These are phyloP conservation scores for Blomia tropicalis DNA, from an alignment of 2,888 invertebrate genomes.

Conservation along the genomic window DNA sequence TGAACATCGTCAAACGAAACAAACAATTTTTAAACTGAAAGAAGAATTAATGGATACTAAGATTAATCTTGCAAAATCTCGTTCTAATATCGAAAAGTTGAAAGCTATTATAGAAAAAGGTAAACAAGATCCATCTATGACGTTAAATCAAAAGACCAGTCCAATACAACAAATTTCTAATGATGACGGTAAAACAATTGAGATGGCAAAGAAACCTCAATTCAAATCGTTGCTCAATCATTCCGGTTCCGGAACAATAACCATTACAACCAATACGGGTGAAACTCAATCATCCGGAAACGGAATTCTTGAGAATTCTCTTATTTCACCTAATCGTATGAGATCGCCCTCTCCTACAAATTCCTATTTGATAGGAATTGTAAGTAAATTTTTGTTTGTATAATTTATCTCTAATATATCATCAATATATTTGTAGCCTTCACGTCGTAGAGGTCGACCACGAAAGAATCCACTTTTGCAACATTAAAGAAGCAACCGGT, in stretches of 20 bases:
- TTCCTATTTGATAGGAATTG: no score
- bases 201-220: not conserved
- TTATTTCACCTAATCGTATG: no score
- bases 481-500: no score
- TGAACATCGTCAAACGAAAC: not conserved
- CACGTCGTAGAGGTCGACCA: not conserved
- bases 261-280: not conserved
- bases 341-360: no score
- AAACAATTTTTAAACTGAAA: not conserved
- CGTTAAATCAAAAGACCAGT: not conserved
- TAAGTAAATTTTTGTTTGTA: no score
- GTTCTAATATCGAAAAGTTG: slow-evolving; percentile 7
- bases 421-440: slow-evolving; percentile 1
- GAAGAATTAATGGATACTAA: slow-evolving; percentile 3
- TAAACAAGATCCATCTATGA: not conserved
- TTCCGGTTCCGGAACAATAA: not conserved
- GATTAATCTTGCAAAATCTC: slow-evolving; percentile 10
- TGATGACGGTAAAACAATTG: not conserved
- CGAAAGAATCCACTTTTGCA: slow-evolving; percentile 2
- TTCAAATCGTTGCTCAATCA: not conserved
- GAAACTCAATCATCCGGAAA: no score
- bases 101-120: slow-evolving; percentile 3
- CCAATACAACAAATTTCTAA: not conserved
- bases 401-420: no score
- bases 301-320: no score